Evolutionary conservation across 2,113 vertebrate species (phyloP), one percentile per base, ranked within the genome.

Genomic region (Solea senegalensis): DNA sequence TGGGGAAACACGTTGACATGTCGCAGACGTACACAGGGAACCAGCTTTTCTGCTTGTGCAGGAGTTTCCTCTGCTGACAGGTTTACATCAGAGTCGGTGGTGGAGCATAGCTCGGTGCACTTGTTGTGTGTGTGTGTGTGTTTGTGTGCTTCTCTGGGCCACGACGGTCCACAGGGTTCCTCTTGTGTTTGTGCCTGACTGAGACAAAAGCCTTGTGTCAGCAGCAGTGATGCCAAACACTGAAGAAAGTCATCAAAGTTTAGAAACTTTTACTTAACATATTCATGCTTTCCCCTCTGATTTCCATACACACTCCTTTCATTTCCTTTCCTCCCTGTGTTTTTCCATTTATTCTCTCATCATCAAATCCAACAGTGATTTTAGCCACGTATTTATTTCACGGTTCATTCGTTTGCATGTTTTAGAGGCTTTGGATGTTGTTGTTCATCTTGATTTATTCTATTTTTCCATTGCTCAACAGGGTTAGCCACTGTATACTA

Each of bases 181-280:
- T 85, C 50, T 78, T 86, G 75, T 86, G 75, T 73, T 76, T 65
- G 26, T 78, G 69, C 41, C n/a, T 7, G 52, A 26, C 54, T 72
- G 28, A 81, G 61, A 85, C 74, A 77, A 86, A 86, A 63, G 65
- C 49, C 51, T 77, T 59, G 52, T 85, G 87, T 87, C 72, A 89
- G 79, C 82, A 85, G 69, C 75, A 72, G 45, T 54, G 61, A 55
- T 66, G 61, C 10, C 28, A 68, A 71, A 53, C 53, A 72, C 52
- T 40, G 50, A 56, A 78, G 53, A 69, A 75, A 80, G 72, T 54
- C 82, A 62, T 66, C 60, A 66, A 40, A 51, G 72, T 68, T 59
- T 34, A 49, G 46, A 28, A 14, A 52, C 21, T 59, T 79, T 65
- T 27, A 64, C 64, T 16, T 0, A 9, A 66, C n/a, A 9, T 60